phyloP scores from a whole-genome alignment of 2,797 vertebrate genomes.

The Leontocebus nigricollis region DNA sequence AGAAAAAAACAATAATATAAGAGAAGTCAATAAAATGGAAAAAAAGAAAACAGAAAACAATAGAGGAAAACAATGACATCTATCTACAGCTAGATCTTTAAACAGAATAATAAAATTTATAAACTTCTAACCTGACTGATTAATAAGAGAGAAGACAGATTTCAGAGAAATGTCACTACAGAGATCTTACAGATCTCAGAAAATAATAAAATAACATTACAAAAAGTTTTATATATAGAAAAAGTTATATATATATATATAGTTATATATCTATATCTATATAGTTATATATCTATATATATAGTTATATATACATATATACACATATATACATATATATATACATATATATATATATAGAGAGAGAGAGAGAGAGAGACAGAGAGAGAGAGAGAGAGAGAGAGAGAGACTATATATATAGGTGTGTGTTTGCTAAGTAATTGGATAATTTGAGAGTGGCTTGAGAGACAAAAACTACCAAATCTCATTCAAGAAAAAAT shows the following conservation, averaged over 20 bases:
- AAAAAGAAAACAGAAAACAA: neutral
- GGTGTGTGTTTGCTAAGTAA: neutral
- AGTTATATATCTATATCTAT: no score
- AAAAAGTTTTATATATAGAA: neutral
- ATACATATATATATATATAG: no score
- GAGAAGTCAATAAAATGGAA: neutral
- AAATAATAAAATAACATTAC: neutral
- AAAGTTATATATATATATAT: no score
- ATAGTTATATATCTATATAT: no score
- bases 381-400: no score
- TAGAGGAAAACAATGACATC: neutral
- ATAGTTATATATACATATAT: no score
- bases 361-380: no score
- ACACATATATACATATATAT: fast-evolving
- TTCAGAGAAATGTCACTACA: neutral
- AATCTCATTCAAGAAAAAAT: neutral
- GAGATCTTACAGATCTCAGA: neutral
- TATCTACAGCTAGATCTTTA: neutral
- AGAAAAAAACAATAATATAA: neutral
- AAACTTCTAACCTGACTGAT: neutral
- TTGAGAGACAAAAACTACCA: neutral
- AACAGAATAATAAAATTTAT: neutral
- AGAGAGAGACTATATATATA: no score
- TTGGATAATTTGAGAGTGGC: neutral
- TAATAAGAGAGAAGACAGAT: neutral